phyloP scores from a whole-genome alignment of 2,888 invertebrate species.

The Drosophila rellima region DNA sequence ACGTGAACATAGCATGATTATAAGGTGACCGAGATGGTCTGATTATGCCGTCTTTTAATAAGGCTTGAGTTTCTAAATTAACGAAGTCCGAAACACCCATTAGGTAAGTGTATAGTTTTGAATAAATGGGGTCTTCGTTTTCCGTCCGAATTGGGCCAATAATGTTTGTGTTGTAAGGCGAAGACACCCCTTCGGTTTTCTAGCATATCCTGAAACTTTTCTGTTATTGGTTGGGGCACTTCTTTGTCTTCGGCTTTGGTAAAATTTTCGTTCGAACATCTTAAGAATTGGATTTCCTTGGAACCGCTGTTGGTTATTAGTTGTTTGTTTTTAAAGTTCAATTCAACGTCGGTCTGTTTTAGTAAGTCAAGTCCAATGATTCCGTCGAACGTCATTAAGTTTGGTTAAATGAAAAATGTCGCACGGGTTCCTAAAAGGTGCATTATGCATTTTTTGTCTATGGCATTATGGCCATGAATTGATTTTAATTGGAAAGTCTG shows the following conservation, averaged over 20 bases:
- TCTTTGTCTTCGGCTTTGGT: background rate
- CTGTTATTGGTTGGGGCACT: background rate
- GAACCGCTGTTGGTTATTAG: background rate
- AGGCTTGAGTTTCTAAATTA: background rate
- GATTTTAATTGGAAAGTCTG: background rate
- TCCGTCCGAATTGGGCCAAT: too few relatives aligned
- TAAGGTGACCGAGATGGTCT: background rate
- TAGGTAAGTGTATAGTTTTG: background rate
- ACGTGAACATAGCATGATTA: too few relatives aligned
- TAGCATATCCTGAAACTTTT: background rate
- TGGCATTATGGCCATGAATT: background rate
- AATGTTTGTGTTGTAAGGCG: too few relatives aligned
- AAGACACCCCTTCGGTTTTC: background rate
- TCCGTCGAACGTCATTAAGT: constrained; percentile 11
- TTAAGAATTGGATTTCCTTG: background rate
- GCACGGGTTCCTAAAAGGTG: background rate
- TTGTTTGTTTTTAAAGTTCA: constrained; percentile 1
- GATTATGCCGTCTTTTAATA: background rate
- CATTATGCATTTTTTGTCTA: background rate
- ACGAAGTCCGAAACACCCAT: background rate
- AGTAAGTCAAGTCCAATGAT: constrained; percentile 21
- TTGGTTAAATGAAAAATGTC: constrained; percentile 16
- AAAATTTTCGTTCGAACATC: background rate
- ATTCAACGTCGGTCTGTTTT: background rate
- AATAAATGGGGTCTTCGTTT: background rate